These are phyloP conservation scores for Ichneumoninae sp. DNA, from an alignment of 2,888 invertebrate species.

Conservation along the genomic window DNA sequence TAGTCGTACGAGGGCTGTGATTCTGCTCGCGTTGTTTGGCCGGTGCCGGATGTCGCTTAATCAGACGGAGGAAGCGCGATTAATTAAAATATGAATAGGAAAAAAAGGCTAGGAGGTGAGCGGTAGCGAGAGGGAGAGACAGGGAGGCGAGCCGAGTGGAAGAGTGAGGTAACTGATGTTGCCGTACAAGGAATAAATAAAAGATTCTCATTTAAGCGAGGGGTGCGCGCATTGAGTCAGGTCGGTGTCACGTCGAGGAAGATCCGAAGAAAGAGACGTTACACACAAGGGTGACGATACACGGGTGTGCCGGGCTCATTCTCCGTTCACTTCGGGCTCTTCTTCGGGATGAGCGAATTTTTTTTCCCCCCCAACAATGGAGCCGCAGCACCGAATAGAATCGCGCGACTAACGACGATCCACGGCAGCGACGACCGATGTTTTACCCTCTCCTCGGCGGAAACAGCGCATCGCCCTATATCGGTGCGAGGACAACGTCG, in stretches of 20 bases:
- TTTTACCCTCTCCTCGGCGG: slow-evolving; percentile 3
- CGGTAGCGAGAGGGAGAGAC: background rate
- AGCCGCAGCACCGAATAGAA: slow-evolving; percentile 69
- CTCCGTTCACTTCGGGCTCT: slow-evolving; percentile 15
- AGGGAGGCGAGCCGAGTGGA: background rate
- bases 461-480: slow-evolving; percentile 6
- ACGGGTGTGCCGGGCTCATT: slow-evolving; percentile 28
- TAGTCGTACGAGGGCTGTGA: background rate
- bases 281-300: slow-evolving; percentile 33
- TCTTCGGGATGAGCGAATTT: slow-evolving; percentile 28
- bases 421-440: slow-evolving; percentile 15
- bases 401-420: slow-evolving; percentile 69
- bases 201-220: slow-evolving; percentile 78
- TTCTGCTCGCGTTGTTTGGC: slow-evolving; percentile 65
- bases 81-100: slow-evolving; percentile 77
- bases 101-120: slow-evolving; percentile 32
- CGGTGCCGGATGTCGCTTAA: slow-evolving; percentile 49
- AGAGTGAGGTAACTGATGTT: slow-evolving; percentile 40
- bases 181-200: slow-evolving; percentile 76
- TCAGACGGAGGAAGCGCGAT: slow-evolving; percentile 70
- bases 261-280: slow-evolving; percentile 33
- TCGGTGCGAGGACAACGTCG: slow-evolving; percentile 30
- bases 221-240: slow-evolving; percentile 48
- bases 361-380: slow-evolving; percentile 39
- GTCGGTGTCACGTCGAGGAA: slow-evolving; percentile 2